phyloP scores from a whole-genome alignment of 2,113 vertebrate species.

The Glareola pratincola region DNA sequence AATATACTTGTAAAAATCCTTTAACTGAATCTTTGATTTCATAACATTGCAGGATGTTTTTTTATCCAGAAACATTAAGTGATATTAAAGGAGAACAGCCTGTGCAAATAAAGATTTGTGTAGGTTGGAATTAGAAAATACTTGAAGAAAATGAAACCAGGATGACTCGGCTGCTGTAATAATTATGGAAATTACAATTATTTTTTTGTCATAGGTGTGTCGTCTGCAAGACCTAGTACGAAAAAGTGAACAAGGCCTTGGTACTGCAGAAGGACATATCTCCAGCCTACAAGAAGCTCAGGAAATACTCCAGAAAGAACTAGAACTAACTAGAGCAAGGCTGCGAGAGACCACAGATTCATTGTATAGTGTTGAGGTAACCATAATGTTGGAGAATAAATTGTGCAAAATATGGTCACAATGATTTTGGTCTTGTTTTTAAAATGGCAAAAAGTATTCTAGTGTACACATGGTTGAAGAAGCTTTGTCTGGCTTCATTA shows the following conservation, averaged over 20 bases:
- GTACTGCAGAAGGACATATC: conserved; percentile 89
- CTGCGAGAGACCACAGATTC: conserved; percentile 92
- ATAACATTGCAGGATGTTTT: background rate
- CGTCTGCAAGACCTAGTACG: conserved; percentile 86
- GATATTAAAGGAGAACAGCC: background rate
- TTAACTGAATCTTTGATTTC: background rate
- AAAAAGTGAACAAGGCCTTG: conserved; percentile 87
- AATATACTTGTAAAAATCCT: background rate
- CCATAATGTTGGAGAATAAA: background rate
- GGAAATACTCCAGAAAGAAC: conserved; percentile 90
- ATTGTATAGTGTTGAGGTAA: conserved; percentile 90
- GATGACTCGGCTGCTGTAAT: background rate
- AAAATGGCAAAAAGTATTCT: background rate
- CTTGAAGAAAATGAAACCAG: background rate
- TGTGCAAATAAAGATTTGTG: background rate
- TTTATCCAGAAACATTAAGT: background rate
- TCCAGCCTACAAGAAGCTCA: conserved; percentile 90
- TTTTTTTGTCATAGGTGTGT: conserved; percentile 73
- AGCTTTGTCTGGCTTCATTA: background rate
- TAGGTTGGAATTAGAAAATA: background rate
- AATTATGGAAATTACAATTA: background rate
- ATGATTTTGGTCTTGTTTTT: background rate
- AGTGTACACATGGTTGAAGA: fast-evolving
- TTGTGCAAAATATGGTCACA: background rate
- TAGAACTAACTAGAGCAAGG: conserved; percentile 87